Percentiles rank a stretch among this genome's conserved stretches.
phyloP scores from a whole-genome alignment of 2,113 vertebrate genomes.

The Lepus europaeus region DNA sequence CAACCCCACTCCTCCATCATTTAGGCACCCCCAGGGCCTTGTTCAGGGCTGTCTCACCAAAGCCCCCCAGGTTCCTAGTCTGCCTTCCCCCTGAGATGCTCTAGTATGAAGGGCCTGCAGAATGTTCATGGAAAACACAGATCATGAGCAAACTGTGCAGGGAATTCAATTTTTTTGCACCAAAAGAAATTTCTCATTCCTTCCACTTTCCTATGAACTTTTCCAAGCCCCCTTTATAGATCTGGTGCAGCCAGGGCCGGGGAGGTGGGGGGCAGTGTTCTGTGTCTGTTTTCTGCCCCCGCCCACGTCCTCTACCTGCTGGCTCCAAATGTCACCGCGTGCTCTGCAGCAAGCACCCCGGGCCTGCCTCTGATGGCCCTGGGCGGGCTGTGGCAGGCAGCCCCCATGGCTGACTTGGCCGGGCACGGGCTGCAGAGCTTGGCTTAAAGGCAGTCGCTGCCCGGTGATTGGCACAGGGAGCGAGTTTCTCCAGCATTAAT shows the following conservation, averaged over 20 bases:
- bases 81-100: background rate
- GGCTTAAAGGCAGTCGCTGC: background rate
- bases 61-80: background rate
- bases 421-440: background rate
- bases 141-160: no score
- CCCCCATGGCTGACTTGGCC: background rate
- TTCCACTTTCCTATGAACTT: no score
- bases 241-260: background rate
- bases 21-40: background rate
- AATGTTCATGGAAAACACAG: no score
- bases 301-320: background rate
- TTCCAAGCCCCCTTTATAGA: no score
- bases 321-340: background rate
- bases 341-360: background rate
- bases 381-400: background rate
- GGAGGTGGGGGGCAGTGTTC: background rate
- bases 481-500: background rate
- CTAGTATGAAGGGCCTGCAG: no score
- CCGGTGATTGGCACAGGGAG: background rate
- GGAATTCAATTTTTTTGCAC: no score
- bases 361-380: background rate
- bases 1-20: no score
- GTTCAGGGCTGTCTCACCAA: background rate
- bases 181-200: no score
- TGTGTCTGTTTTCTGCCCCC: background rate